Conservation (phyloP, 2,113 vertebrate species). For the Cathartes aura region DNA sequence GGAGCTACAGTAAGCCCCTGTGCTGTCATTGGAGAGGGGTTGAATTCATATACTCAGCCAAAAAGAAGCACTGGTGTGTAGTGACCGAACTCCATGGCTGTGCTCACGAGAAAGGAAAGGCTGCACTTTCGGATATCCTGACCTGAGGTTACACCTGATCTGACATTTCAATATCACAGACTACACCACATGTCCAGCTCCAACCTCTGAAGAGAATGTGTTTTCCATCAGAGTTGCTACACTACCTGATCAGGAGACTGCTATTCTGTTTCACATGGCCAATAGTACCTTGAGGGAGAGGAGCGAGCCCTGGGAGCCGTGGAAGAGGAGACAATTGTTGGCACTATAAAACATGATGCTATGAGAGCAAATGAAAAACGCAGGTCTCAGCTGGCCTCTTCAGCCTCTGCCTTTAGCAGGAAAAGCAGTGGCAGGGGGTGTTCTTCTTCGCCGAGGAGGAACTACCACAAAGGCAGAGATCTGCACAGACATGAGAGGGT, state of each 20-base stretch:
- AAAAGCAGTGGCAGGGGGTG: not conserved
- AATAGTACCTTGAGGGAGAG: too few species aligned
- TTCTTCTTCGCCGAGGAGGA: not conserved
- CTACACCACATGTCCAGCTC: not conserved
- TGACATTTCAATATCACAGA: not conserved
- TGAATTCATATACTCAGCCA: not conserved
- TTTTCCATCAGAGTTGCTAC: not conserved
- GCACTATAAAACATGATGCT: not conserved
- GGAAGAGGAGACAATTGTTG: fast-evolving
- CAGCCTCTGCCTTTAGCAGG: not conserved
- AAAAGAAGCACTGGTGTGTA: not conserved
- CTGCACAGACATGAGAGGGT: not conserved
- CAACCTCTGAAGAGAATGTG: not conserved
- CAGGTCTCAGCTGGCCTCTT: not conserved
- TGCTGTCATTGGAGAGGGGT: not conserved
- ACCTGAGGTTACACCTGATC: not conserved
- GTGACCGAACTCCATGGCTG: not conserved
- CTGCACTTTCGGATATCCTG: not conserved
- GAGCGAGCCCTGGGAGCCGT: fast-evolving
- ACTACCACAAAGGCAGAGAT: not conserved
- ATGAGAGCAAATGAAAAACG: not conserved
- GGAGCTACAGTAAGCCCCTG: not conserved
- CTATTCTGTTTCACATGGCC: not conserved
- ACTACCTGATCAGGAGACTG: not conserved
- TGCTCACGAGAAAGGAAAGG: not conserved